Percentiles rank a stretch among this genome's conserved stretches.
Conservation (phyloP, 2,797 vertebrate genomes). For the Naso thynnoides region DNA sequence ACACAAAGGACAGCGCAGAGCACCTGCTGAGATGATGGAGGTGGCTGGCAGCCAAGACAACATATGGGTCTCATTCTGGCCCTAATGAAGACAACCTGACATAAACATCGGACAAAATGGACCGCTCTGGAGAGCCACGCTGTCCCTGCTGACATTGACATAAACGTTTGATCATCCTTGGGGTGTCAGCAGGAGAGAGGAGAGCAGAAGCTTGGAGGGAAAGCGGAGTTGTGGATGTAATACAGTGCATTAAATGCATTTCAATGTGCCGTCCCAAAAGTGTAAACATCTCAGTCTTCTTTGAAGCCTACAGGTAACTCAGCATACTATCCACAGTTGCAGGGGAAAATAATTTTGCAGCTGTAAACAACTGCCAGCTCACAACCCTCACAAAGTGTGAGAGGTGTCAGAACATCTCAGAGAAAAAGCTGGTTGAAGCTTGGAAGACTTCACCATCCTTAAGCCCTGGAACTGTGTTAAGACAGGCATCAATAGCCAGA, state of each 20-base stretch:
- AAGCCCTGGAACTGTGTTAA: slow-evolving; percentile 32
- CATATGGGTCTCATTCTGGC: slow-evolving; percentile 78
- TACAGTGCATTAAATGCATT: slow-evolving; percentile 50
- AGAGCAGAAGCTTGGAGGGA: slow-evolving; percentile 14
- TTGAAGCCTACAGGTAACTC: slow-evolving; percentile 66
- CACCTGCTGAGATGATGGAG: slow-evolving; percentile 79
- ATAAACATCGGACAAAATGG: slow-evolving; percentile 76
- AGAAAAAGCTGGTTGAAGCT: slow-evolving; percentile 38
- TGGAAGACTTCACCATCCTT: slow-evolving; percentile 33
- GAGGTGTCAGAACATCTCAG: slow-evolving; percentile 54
- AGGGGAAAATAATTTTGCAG: slow-evolving; percentile 54
- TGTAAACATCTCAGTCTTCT: slow-evolving; percentile 51
- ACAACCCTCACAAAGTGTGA: slow-evolving; percentile 37
- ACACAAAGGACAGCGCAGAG: slow-evolving; percentile 72
- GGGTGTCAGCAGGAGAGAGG: slow-evolving; percentile 29
- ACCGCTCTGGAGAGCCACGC: slow-evolving; percentile 48
- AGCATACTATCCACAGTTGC: slow-evolving; percentile 30
- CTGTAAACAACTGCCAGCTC: slow-evolving; percentile 65
- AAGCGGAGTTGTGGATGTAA: slow-evolving; percentile 33
- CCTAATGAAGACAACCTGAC: slow-evolving; percentile 81
- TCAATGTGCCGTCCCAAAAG: slow-evolving; percentile 50
- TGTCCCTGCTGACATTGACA: slow-evolving; percentile 54
- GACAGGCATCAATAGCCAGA: slow-evolving; percentile 48
- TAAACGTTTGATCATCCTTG: slow-evolving; percentile 65
- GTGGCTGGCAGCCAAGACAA: slow-evolving; percentile 75